phyloP scores from a whole-genome alignment of 2,113 vertebrate genomes.

The Elaphurus davidianus region DNA sequence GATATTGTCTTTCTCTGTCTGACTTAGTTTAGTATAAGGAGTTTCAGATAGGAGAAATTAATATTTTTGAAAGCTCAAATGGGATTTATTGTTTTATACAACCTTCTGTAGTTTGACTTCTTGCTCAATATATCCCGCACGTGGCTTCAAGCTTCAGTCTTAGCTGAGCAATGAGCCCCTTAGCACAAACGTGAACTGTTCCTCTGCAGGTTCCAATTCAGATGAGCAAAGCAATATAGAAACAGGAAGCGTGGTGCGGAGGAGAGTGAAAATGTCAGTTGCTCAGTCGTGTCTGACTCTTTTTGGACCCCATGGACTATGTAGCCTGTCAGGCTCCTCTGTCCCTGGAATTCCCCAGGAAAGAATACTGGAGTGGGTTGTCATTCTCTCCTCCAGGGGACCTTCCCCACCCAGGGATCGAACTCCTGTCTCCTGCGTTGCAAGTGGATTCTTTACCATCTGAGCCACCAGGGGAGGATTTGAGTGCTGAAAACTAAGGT shows the following conservation, averaged over 20 bases:
- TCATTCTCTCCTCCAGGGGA: not conserved
- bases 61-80: not conserved
- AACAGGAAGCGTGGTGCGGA: not conserved
- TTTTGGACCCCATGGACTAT: not conserved
- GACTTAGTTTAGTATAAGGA: not conserved
- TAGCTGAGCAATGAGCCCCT: not conserved
- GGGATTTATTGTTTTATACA: not conserved
- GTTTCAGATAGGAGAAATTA: not conserved
- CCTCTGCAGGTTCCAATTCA: not conserved
- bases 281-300: not conserved
- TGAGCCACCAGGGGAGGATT: not conserved
- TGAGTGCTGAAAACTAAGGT: not conserved
- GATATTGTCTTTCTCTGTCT: not conserved
- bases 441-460: not conserved
- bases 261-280: not conserved
- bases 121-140: not conserved
- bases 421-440: not conserved
- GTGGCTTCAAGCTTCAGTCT: not conserved
- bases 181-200: not conserved
- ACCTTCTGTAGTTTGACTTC: not conserved
- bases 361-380: not conserved
- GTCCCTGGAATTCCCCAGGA: not conserved
- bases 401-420: not conserved
- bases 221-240: not conserved
- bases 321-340: not conserved